A percentile compares a stretch with the other conserved stretches of the same genome.
phyloP scores from a whole-genome alignment of 2,113 vertebrate genomes.

The Rhabdomys dilectus region DNA sequence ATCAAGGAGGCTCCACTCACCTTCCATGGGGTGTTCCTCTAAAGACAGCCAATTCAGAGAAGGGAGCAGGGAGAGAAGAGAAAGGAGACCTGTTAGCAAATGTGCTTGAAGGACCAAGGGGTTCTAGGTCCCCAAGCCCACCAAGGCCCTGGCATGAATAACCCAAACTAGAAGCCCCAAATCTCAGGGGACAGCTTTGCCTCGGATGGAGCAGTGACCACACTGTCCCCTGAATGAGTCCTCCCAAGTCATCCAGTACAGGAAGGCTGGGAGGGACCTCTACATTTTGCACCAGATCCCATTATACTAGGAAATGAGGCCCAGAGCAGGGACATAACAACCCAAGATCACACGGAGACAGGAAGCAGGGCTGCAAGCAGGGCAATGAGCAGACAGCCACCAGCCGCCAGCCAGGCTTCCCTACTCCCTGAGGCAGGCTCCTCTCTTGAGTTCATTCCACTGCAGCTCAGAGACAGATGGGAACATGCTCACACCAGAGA shows the following conservation, averaged over 20 bases:
- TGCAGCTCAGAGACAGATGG: constrained; percentile 52
- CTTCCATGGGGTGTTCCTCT: constrained; percentile 84
- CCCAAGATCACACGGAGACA: not conserved
- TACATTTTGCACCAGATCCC: not conserved
- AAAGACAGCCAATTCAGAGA: not conserved
- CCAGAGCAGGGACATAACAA: not conserved
- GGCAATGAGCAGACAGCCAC: not conserved
- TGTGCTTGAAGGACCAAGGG: not conserved
- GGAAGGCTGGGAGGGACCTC: too few species aligned
- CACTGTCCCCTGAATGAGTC: not conserved
- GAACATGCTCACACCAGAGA: constrained; percentile 31
- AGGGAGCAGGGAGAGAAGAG: constrained; percentile 47
- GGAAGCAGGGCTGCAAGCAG: not conserved
- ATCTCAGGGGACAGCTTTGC: not conserved
- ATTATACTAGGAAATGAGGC: constrained; percentile 40
- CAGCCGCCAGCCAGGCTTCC: not conserved
- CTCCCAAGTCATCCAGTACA: not conserved
- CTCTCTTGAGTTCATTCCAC: not conserved
- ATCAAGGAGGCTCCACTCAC: constrained; percentile 67
- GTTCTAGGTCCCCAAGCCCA: not conserved
- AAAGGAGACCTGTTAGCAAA: constrained; percentile 58
- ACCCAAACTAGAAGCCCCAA: not conserved
- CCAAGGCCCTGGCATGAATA: not conserved
- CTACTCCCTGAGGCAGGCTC: not conserved
- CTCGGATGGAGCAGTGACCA: not conserved